Evolutionary conservation across 2,888 invertebrate species (phyloP).

Genomic region (Hyles lineata): DNA sequence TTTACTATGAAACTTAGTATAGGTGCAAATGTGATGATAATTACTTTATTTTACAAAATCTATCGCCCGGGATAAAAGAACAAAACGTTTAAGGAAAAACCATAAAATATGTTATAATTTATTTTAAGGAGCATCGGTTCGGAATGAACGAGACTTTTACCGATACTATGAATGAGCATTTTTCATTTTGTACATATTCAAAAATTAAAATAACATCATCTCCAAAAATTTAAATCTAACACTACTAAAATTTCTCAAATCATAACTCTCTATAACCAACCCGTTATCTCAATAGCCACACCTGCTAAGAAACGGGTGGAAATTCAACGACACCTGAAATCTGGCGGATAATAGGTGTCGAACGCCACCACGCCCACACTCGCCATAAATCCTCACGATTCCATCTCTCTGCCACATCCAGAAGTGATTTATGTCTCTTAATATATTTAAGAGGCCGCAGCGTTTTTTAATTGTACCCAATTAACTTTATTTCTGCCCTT

Average conservation of each 20-base stretch:
- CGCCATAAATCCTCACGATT: slow-evolving; percentile 37
- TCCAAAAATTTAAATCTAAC: no score
- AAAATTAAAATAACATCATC: no score
- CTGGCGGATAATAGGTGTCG: slow-evolving; percentile 36
- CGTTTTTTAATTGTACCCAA: slow-evolving; percentile 74
- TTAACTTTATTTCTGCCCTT: slow-evolving; percentile 68
- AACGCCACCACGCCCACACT: slow-evolving; percentile 34
- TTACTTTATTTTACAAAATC: no score
- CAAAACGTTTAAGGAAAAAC: no score
- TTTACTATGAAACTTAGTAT: no score
- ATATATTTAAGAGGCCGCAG: slow-evolving; percentile 62
- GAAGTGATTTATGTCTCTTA: slow-evolving; percentile 46
- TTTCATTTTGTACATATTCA: no score
- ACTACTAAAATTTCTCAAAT: neutral
- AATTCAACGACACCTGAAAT: slow-evolving; percentile 22
- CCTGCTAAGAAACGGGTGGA: neutral
- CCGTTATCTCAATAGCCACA: neutral
- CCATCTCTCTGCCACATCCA: slow-evolving; percentile 47
- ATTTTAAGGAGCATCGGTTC: no score
- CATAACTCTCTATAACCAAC: neutral
- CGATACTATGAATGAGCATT: no score
- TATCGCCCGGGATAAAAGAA: no score
- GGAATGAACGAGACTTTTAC: no score
- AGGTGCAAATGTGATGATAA: no score
- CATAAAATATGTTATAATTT: no score